Conservation (phyloP, 2,113 vertebrate genomes). For the Thamnaconus septentrionalis region DNA sequence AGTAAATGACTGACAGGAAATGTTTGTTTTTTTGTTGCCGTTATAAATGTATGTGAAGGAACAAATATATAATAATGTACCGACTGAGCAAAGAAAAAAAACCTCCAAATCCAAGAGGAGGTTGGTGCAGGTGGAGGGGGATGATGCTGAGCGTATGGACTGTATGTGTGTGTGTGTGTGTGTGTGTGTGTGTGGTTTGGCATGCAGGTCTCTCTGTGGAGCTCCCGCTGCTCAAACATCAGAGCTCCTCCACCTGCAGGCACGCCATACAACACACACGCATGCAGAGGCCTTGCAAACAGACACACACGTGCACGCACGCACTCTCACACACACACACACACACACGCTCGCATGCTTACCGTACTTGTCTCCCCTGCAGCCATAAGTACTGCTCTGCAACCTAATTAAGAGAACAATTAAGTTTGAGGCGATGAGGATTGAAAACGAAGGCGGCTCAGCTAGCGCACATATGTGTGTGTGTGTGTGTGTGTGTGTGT, state of each 20-base stretch:
- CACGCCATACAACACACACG: conserved; percentile 72
- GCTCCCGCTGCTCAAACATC: conserved; percentile 69
- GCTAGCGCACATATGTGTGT: conserved; percentile 4
- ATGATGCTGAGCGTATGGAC: conserved; percentile 61
- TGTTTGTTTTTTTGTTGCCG: conserved; percentile 37
- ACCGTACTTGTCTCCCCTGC: conserved; percentile 75
- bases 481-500: conserved; percentile 26
- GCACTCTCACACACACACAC: too few relatives aligned
- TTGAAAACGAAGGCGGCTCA: conserved; percentile 28
- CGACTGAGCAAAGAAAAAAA: too few relatives aligned
- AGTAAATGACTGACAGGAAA: conserved; percentile 9
- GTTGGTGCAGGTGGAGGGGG: conserved; percentile 46
- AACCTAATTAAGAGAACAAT: conserved; percentile 99
- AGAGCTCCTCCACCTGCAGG: conserved; percentile 82
- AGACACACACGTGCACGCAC: neutral
- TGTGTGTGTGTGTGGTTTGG: too few relatives aligned
- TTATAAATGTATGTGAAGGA: neutral
- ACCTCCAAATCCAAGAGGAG: neutral
- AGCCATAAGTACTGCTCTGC: conserved; percentile 86
- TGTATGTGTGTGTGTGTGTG: too few relatives aligned
- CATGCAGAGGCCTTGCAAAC: conserved; percentile 37
- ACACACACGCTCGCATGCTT: conserved; percentile 7
- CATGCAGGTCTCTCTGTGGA: conserved; percentile 67
- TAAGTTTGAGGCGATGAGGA: conserved; percentile 76
- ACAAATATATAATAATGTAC: too few relatives aligned